These are phyloP conservation scores for Sminthurides aquaticus DNA, from an alignment of 2,888 invertebrate genomes.

Conservation along the genomic window DNA sequence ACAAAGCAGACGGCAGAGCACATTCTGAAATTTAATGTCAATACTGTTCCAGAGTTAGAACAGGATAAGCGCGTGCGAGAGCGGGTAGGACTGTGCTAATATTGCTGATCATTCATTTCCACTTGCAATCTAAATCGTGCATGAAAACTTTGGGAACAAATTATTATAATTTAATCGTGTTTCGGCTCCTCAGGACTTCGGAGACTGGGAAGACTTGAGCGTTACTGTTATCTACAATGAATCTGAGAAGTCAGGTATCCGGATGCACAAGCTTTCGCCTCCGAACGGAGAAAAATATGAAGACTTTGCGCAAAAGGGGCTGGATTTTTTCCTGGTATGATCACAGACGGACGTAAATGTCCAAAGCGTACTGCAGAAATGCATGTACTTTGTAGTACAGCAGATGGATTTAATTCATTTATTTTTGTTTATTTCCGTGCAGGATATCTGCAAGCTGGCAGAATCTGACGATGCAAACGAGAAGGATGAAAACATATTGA, in stretches of 20 bases:
- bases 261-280: conserved; percentile 16
- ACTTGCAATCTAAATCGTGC: background rate
- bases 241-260: conserved; percentile 6
- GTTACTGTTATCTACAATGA: conserved; percentile 9
- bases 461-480: conserved; percentile 14
- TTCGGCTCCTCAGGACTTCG: conserved; percentile 20
- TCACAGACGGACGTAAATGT: background rate
- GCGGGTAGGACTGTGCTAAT: conserved; percentile 8
- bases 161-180: too few species aligned
- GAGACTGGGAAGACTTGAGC: conserved; percentile 19
- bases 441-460: conserved; percentile 31
- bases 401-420: too few species aligned
- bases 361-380: background rate
- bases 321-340: conserved; percentile 16
- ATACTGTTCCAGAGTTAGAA: conserved; percentile 10
- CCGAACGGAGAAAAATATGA: conserved; percentile 15
- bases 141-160: too few species aligned
- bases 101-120: background rate
- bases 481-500: conserved; percentile 30
- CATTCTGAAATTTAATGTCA: conserved; percentile 17
- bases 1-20: conserved; percentile 16
- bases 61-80: conserved; percentile 20
- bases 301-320: conserved; percentile 11
- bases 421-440: background rate
- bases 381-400: too few species aligned